Conservation (phyloP, 2,797 vertebrate genomes). For the Paguma larvata region DNA sequence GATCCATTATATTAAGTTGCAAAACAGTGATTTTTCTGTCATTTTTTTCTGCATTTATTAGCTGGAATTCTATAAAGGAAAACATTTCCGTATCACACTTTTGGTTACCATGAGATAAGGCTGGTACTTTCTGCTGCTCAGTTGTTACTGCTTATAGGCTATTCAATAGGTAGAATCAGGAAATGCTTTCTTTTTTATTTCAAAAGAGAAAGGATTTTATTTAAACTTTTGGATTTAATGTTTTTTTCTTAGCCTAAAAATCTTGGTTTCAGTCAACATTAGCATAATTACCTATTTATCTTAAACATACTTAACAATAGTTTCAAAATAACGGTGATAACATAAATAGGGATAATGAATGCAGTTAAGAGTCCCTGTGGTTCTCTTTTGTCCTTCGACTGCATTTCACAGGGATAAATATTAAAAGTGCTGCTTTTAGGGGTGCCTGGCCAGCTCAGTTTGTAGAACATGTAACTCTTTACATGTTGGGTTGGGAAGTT, state of each 20-base stretch:
- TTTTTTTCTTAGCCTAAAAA: neutral
- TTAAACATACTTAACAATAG: neutral
- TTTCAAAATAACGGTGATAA: neutral
- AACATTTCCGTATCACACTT: neutral
- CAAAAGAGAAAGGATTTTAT: neutral
- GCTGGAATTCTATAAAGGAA: neutral
- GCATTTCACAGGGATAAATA: neutral
- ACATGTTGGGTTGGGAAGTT: neutral
- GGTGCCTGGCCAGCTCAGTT: neutral
- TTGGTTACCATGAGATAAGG: neutral
- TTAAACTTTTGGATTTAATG: neutral
- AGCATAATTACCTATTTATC: neutral
- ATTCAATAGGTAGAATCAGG: neutral
- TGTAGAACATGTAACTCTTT: no score
- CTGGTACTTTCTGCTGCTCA: neutral
- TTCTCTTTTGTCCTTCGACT: neutral
- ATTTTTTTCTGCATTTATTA: neutral
- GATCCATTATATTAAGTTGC: neutral
- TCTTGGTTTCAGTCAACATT: neutral
- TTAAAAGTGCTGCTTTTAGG: neutral
- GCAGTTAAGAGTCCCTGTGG: neutral
- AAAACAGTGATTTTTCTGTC: neutral
- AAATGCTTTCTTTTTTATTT: neutral
- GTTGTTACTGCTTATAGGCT: neutral
- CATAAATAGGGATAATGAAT: neutral